Evolutionary conservation across 2,888 invertebrate genomes (phyloP).

Genomic region (Steromphala cineraria): DNA sequence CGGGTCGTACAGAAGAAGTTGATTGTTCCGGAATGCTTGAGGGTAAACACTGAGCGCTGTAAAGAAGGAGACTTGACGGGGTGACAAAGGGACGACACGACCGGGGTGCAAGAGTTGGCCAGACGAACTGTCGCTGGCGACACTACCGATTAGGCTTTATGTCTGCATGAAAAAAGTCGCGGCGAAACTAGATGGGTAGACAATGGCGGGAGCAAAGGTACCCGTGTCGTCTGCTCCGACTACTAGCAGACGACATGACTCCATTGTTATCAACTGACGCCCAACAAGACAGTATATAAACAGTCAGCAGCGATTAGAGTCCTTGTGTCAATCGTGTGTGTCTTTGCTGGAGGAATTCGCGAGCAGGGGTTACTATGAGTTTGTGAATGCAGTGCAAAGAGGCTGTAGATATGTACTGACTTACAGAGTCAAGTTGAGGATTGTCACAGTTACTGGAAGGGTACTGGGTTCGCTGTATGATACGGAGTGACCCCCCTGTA

Average conservation of each 20-base stretch:
- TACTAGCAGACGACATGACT: conserved; percentile 13
- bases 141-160: not conserved
- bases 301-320: not conserved
- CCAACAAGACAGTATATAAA: conserved; percentile 12
- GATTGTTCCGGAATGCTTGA: not conserved
- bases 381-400: too few species aligned
- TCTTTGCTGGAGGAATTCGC: not conserved
- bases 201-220: not conserved
- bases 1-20: not conserved
- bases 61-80: not conserved
- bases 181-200: not conserved
- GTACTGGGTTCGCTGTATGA: too few species aligned
- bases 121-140: not conserved
- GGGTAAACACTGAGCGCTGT: not conserved
- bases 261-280: conserved; percentile 4
- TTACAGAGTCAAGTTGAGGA: too few species aligned
- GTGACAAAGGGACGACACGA: not conserved
- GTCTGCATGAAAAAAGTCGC: conserved; percentile 3
- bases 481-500: too few species aligned
- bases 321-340: conserved; percentile 2
- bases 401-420: too few species aligned
- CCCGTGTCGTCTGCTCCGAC: conserved; percentile 8
- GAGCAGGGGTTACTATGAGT: not conserved
- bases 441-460: too few species aligned
- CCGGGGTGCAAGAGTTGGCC: not conserved